Base-by-base conservation (phyloP, 2,113 vertebrate species). In the Coptodon bakossiorum region DNA sequence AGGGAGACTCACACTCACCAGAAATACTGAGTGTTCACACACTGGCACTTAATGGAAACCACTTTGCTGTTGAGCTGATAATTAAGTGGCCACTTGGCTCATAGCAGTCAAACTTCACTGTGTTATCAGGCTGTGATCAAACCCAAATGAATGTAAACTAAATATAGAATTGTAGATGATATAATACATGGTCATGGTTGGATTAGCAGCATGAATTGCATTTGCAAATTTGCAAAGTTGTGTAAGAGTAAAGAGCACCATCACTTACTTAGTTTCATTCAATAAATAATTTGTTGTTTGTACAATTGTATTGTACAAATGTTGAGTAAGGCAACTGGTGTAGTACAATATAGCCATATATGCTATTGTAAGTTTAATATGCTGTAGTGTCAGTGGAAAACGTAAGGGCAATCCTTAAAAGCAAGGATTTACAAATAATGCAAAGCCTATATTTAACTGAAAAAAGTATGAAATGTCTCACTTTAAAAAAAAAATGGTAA, bases 1-100 rank as follows among this genome's bases (percentile, higher is more conserved):
- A 34, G 36, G 12, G 8, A 43, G 52, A 45, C 5, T 71, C 12
- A 24, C 38, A 61, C 57, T 61, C 38, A 43, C 38, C 66, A 71
- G 38, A 43, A 22, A 71, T 24, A 24, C 38, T 48, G 38, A 48
- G 57, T 52, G 50, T 52, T 57, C 22, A n/a, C 56, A 80, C 4
- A 1, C 43, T 34, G 54, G 24, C 29, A 57, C 80, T 80, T 80
- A 40, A 29, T 29, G n/a, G 7, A 63, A 85, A 85, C 45, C 66
- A 73, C 38, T 45, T 40, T 10, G 31, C 57, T 79, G 68, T 50
- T 43, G 29, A 82, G 86, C 48, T 85, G 76, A 81, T 78, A 83
- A 83, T 88, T 52, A n/a, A 86, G 52, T 63, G 61, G 61, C 61
- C 73, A 12, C 81, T 84, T 45, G 9, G 81, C 45, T 86, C 45